Evolutionary conservation across 37 sponge, comb jelly and placozoan genomes (phyloP), one percentile per base, ranked within the genome.

Genomic region (Spongilla lacustris): DNA sequence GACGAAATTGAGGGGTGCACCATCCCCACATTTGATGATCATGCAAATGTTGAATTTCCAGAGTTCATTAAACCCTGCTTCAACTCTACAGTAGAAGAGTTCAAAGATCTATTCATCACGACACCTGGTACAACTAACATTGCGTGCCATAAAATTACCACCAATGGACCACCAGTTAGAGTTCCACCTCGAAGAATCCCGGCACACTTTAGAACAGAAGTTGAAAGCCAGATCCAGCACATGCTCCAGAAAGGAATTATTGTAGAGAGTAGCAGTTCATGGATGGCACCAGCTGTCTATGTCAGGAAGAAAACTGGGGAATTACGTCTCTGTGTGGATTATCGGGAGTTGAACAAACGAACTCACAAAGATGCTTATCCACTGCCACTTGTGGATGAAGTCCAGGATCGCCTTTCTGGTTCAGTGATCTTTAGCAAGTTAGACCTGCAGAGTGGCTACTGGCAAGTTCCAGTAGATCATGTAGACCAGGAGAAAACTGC

Each of bases 401-500:
- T 90, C 12, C 80, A 78, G 80, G 84, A 83, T 84, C 70, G 85
- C 38, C 85, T 85, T 37, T 69, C 77, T 33, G 85, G 85, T 24
- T 34, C 75, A 36, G 71, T 48, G 22, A 24, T n/a, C n/a, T 91
- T 91, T 73, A 38, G 79, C 19, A 89, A 24, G 21, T 73, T 88
- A 17, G 88, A 92, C 69, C 50, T 90, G 66, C 72, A 75, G 22
- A 81, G 77, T 84, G 85, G 81, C 10, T 89, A 84, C 73, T 89
- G 87, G 84, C 94, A 90, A 66, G 17, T 93, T n/a, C 90, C 90
- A 36, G 73, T 89, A 27, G 58, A 80, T 25, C 50, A 71, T 26
- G 70, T 73, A 24, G 88, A 92, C 69, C 50, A 68, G n/a, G 81
- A 68, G 27, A 81, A 81, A 50, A 83, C 84, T 23, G 85, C 88